Percentiles rank a stretch among this genome's conserved stretches.
Conservation (phyloP, 2,113 vertebrate genomes). For the Phrynosoma platyrhinos region DNA sequence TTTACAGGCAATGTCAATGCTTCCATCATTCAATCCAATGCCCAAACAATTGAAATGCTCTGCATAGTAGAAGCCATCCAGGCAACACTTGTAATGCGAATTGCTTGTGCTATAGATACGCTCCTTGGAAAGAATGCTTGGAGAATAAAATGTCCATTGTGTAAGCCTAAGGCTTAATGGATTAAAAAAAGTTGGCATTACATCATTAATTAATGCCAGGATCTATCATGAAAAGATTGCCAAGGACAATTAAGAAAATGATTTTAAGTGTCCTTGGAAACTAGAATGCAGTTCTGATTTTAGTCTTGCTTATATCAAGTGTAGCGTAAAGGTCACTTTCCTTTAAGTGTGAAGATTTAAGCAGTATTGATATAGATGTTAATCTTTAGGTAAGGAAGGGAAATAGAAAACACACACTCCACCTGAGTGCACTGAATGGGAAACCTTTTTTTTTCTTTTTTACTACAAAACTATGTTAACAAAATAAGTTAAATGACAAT, state of each 20-base stretch:
- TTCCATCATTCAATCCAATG: constrained; percentile 82
- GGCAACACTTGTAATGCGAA: constrained; percentile 75
- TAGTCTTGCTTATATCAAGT: constrained; percentile 80
- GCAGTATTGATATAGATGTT: constrained; percentile 71
- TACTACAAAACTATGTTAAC: constrained; percentile 35
- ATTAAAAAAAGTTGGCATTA: constrained; percentile 70
- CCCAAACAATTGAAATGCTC: constrained; percentile 80
- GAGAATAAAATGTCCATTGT: constrained; percentile 77
- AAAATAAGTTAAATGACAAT: not conserved
- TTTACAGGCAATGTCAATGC: constrained; percentile 74
- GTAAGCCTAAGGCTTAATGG: constrained; percentile 71
- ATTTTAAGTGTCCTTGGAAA: constrained; percentile 86
- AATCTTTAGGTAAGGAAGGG: constrained; percentile 59
- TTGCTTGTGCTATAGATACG: constrained; percentile 73
- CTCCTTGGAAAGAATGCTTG: constrained; percentile 72
- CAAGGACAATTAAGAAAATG: constrained; percentile 85
- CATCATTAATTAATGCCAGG: constrained; percentile 81
- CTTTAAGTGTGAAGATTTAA: constrained; percentile 81
- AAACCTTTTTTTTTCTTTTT: too few relatives aligned
- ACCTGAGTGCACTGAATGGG: not conserved
- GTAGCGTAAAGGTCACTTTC: constrained; percentile 82
- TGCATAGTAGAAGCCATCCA: constrained; percentile 79
- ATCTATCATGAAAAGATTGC: constrained; percentile 82
- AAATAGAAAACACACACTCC: constrained; percentile 35
- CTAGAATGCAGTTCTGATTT: constrained; percentile 78